Conservation (phyloP, 2,797 vertebrate species). For the Phataginus tricuspis region DNA sequence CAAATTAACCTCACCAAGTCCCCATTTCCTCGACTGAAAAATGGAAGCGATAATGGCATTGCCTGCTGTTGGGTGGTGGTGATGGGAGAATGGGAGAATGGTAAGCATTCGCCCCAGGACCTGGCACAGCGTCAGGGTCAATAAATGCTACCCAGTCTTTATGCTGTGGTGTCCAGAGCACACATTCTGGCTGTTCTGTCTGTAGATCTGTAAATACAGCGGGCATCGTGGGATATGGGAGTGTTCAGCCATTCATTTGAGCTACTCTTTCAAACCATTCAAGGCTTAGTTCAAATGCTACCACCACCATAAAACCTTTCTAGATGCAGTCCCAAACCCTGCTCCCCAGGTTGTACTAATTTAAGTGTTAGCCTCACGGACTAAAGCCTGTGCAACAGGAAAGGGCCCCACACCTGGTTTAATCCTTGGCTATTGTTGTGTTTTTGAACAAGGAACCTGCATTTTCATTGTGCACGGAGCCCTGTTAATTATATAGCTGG, state of each 20-base stretch:
- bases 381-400: fast-evolving
- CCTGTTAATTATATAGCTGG: background rate
- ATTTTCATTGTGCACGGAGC: background rate
- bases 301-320: background rate
- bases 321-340: background rate
- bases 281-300: background rate
- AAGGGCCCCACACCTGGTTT: background rate
- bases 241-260: background rate
- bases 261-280: background rate
- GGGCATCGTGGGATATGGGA: fast-evolving
- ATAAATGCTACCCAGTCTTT: background rate
- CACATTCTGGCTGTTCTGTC: background rate
- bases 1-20: background rate
- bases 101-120: background rate
- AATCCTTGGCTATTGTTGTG: background rate
- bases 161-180: background rate
- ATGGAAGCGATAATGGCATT: background rate
- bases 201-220: background rate
- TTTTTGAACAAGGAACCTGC: background rate
- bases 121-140: background rate
- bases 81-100: background rate
- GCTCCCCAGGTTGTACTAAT: background rate
- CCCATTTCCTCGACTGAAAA: background rate
- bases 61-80: fast-evolving
- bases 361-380: background rate